phyloP scores from a whole-genome alignment of 2,113 vertebrate genomes.

The Epinephelus moara region DNA sequence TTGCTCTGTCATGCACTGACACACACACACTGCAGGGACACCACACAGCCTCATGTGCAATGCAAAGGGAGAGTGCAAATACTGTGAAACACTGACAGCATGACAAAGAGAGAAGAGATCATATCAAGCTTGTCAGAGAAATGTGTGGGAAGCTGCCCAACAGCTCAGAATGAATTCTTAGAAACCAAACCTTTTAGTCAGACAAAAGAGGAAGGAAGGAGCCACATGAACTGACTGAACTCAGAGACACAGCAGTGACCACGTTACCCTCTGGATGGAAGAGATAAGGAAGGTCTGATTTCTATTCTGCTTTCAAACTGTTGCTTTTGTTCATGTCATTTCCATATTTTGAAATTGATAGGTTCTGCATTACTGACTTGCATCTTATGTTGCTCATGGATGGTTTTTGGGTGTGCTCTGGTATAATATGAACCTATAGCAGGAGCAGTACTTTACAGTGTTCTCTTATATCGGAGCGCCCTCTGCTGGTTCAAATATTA shows the following conservation, averaged over 20 bases:
- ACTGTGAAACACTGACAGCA: not conserved
- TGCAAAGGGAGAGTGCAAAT: too few relatives aligned
- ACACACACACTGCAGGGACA: not conserved
- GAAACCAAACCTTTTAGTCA: constrained; percentile 28
- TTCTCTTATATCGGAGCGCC: constrained; percentile 36
- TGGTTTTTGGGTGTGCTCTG: not conserved
- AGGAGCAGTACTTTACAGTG: not conserved
- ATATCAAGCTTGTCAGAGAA: not conserved
- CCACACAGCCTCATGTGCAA: not conserved
- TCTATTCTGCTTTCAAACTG: constrained; percentile 7
- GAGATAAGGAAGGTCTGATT: constrained; percentile 29
- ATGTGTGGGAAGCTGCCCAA: not conserved
- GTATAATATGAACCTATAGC: not conserved
- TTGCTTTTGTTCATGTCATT: not conserved
- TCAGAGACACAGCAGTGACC: constrained; percentile 5
- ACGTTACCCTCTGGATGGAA: not conserved
- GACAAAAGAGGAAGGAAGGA: constrained; percentile 53
- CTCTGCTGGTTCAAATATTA: constrained; percentile 39
- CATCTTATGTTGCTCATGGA: not conserved
- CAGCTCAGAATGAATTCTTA: constrained; percentile 28
- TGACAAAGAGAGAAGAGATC: not conserved
- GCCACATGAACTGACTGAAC: constrained; percentile 9
- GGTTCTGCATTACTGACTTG: too few relatives aligned
- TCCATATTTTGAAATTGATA: not conserved
- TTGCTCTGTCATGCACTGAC: not conserved